Evolutionary conservation across 2,888 invertebrate species (phyloP), one percentile per base, ranked within the genome.

Genomic region (Calliscelio sp.): DNA sequence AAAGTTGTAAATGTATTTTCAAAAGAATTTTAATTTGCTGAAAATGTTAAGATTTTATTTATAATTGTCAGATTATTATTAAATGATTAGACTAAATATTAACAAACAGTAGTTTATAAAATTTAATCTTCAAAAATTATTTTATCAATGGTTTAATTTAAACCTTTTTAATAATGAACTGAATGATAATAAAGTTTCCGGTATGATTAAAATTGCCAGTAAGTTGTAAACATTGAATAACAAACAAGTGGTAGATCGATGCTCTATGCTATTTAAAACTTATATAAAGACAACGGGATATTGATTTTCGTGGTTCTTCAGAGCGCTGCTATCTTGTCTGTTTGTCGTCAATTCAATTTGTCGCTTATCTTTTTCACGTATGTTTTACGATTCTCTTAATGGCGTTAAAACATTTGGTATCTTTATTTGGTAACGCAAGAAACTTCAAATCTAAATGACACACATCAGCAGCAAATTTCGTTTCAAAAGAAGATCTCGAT

Each of bases 171-270:
- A 24, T 41, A 32, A 59, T 32, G 11, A 59, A 38, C n/a, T 28
- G n/a, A 59, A 57, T 57, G 16, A 28, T 32, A 59, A 38, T 32
- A 32, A 32, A 24, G 18, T 44, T 25, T 44, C 16, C 24, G 49
- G 44, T 25, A 44, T 24, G 20, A 32, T 41, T 46, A 35, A 71
- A 71, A 46, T 59, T 35, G 28, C 18, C 32, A 1, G 24, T 24
- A 24, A 65, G 24, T 46, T 55, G 46, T 70, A 70, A 70, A 78
- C 68, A 78, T 46, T 68, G 16, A 59, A 10, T 38, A 32, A 28
- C 32, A 63, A 71, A 79, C 63, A 71, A 79, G 71, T 71, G 78
- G 55, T 65, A 79, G 74, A 74, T 81, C 73, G 81, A 81, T 81
- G 49, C 57, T 38, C 59, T 25, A 49, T 80, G 57, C 55, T 71